Conservation (phyloP, 2,888 invertebrate genomes). For the Odiellus spinosus region DNA sequence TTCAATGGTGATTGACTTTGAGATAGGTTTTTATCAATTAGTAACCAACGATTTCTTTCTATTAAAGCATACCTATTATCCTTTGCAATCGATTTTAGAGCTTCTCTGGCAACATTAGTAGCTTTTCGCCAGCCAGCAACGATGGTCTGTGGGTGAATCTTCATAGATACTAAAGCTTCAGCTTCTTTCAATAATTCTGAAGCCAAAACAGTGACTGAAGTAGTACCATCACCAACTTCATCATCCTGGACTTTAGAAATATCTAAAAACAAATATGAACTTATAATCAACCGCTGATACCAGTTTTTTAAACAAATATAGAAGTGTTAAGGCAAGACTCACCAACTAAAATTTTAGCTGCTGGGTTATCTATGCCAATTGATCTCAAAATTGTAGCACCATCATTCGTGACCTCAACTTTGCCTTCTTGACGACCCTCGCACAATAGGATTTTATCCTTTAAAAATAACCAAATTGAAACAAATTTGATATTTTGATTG, state of each 20-base stretch:
- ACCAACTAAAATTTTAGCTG: conserved; percentile 88
- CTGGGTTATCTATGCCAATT: conserved; percentile 95
- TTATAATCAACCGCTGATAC: too few relatives aligned
- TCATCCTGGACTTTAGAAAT: conserved; percentile 98
- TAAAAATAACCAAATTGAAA: conserved; percentile 2
- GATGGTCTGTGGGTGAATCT: conserved; percentile 95
- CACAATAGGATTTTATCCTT: conserved; percentile 39
- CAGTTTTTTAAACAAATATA: conserved; percentile 3
- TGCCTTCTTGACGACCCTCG: conserved; percentile 26
- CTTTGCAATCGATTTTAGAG: conserved; percentile 56
- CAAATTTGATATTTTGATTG: too few relatives aligned
- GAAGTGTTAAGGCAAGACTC: too few relatives aligned
- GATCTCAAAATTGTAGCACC: conserved; percentile 95
- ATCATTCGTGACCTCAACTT: conserved; percentile 93
- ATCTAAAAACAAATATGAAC: conserved; percentile 41
- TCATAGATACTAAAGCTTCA: conserved; percentile 78
- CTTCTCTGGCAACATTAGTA: conserved; percentile 61
- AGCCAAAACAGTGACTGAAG: conserved; percentile 91
- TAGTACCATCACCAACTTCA: conserved; percentile 99
- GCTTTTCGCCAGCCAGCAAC: conserved; percentile 90
- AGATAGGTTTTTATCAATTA: too few relatives aligned
- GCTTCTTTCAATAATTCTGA: conserved; percentile 88
- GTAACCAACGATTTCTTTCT: conserved; percentile 3
- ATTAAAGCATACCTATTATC: conserved; percentile 48
- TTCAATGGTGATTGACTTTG: too few relatives aligned